Evolutionary conservation across 2,888 invertebrate species (phyloP), one percentile per base, ranked within the genome.

Genomic region (Amorpha juglandis): DNA sequence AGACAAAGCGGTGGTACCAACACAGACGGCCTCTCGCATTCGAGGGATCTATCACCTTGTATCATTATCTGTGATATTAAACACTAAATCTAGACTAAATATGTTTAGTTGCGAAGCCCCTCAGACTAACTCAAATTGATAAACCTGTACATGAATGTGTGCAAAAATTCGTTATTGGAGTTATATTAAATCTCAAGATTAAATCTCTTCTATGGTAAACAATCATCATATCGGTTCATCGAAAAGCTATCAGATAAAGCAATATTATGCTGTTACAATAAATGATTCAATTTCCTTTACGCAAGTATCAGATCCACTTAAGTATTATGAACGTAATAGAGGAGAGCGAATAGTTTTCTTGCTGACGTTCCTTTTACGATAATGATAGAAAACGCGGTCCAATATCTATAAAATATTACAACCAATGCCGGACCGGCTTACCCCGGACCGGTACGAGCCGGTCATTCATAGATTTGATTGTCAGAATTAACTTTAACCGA

Each of bases 281-380:
- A 92, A 90, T 91, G 92, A 92, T 92, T 91, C 91, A 91, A 92
- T 92, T 92, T 90, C 88, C 90, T 89, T 83, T 87, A 90, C 89
- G 87, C 88, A 90, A 91, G 88, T 89, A 91, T 89, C 89, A 84
- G 85, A 89, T 91, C 91, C 91, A 92, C 92, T 92, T 92, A 91
- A 91, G 90, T 91, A 92, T 92, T 93, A 93, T 91, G 90, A 91
- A 88, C 89, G 92, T 87, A 91, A 91, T 91, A 90, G 87, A 88
- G 77, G 86, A 84, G 84, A 86, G 84, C 84, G 89, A 91, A 92
- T 91, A 91, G 92, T 93, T 93, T 92, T 92, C 91, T 89, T 91
- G 92, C 91, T 91, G 92, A 92, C 89, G 90, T 87, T 93, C 87
- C 90, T 91, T 92, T 92, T 91, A 91, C 91, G 91, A 91, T 92